Evolutionary conservation across 2,797 vertebrate species (phyloP).

Genomic region (Myotis myotis): DNA sequence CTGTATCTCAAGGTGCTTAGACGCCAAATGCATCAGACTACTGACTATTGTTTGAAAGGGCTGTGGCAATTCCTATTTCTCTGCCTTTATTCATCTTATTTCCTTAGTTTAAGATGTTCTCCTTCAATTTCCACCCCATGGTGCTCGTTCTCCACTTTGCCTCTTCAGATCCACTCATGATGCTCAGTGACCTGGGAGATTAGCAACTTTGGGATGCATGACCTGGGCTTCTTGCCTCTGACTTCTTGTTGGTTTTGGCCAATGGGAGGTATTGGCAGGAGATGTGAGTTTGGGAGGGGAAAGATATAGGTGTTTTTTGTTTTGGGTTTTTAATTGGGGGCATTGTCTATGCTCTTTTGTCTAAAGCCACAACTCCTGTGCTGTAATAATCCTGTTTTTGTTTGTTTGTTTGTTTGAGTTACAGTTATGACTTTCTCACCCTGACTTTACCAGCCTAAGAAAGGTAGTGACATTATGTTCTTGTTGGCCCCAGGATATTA

Average conservation of each 20-base stretch:
- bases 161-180: not conserved
- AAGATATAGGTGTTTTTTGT: not conserved
- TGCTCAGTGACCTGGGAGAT: not conserved
- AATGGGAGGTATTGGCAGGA: not conserved
- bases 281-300: not conserved
- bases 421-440: not conserved
- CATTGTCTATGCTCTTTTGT: not conserved
- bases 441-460: not conserved
- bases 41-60: not conserved
- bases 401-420: not conserved
- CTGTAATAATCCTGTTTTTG: not conserved
- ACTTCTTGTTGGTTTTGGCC: not conserved
- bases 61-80: not conserved
- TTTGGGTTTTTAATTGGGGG: not conserved
- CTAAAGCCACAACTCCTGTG: not conserved
- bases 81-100: not conserved
- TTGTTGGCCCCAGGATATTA: not conserved
- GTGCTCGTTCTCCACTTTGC: not conserved
- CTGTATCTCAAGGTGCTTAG: not conserved
- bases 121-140: not conserved
- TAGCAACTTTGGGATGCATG: not conserved
- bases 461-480: not conserved
- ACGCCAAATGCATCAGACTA: not conserved
- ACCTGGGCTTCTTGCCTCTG: not conserved
- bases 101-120: not conserved